phyloP scores from a whole-genome alignment of 2,113 vertebrate species.

The Morone saxatilis region DNA sequence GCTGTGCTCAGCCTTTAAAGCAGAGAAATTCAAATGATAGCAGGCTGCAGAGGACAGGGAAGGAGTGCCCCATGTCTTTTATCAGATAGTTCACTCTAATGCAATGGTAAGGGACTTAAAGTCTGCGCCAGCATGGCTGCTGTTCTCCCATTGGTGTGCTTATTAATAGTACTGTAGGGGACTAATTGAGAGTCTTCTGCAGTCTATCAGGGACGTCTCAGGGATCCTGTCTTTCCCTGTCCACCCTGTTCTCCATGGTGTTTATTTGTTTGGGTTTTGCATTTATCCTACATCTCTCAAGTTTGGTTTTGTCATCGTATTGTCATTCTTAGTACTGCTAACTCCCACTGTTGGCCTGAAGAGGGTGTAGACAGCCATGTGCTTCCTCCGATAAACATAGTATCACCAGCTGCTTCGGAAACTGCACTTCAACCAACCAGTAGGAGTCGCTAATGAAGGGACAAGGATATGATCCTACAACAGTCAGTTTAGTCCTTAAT shows the following conservation, averaged over 20 bases:
- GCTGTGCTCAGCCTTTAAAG: constrained; percentile 73
- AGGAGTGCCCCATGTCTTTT: constrained; percentile 68
- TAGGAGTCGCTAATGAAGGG: not conserved
- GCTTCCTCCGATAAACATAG: not conserved
- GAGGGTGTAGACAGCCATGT: constrained; percentile 7
- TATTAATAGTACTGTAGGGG: constrained; percentile 54
- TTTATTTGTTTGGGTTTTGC: constrained; percentile 41
- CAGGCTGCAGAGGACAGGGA: constrained; percentile 55
- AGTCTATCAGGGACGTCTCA: constrained; percentile 30
- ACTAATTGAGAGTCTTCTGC: constrained; percentile 73
- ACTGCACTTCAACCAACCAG: not conserved
- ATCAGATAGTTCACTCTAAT: constrained; percentile 52
- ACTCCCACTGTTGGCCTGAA: constrained; percentile 12
- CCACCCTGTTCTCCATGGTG: constrained; percentile 5
- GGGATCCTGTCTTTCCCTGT: constrained; percentile 28
- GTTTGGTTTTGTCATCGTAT: constrained; percentile 18
- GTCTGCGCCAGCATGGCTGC: constrained; percentile 38
- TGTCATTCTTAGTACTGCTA: not conserved
- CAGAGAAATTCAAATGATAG: constrained; percentile 71
- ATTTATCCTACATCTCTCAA: not conserved
- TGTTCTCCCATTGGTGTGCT: constrained; percentile 45
- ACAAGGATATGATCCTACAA: constrained; percentile 6
- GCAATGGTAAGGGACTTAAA: constrained; percentile 30
- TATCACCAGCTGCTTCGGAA: not conserved
- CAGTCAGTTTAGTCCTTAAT: not conserved